Percentiles rank a stretch among this genome's conserved stretches.
phyloP scores from a whole-genome alignment of 1,140 invertebrate species.

The Lepidostoma basale region DNA sequence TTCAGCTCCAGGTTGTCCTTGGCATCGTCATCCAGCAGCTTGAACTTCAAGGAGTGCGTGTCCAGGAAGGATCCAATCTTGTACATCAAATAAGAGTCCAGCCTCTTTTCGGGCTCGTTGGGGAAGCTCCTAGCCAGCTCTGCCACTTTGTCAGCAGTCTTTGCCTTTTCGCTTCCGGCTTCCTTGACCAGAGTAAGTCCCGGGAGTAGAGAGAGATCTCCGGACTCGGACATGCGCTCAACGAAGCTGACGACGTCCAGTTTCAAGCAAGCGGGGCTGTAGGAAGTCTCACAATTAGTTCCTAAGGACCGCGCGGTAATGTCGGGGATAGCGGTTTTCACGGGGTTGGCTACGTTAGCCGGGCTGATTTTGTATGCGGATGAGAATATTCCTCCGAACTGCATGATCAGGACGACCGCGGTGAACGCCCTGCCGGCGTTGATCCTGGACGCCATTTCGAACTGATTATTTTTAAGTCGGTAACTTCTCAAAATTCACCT shows the following conservation, averaged over 20 bases:
- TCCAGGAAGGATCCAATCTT: conserved; percentile 56
- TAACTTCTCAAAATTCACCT: neutral
- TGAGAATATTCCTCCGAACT: conserved; percentile 28
- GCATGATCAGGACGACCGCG: conserved; percentile 16
- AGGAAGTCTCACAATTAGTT: conserved; percentile 33
- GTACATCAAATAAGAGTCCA: conserved; percentile 68
- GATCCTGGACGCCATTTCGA: conserved; percentile 8
- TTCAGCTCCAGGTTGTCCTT: conserved; percentile 54
- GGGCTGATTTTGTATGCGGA: conserved; percentile 20
- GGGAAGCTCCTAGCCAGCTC: conserved; percentile 76
- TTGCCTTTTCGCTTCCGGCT: conserved; percentile 60
- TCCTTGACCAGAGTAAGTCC: conserved; percentile 76
- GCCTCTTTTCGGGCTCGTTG: conserved; percentile 74
- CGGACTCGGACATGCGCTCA: conserved; percentile 66
- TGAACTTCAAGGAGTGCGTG: conserved; percentile 74
- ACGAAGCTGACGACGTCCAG: conserved; percentile 76
- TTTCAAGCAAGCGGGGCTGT: conserved; percentile 76
- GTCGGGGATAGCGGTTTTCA: neutral
- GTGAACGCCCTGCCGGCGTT: conserved; percentile 15
- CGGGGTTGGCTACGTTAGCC: neutral
- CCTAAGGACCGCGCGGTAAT: conserved; percentile 28
- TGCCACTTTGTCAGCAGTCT: conserved; percentile 69
- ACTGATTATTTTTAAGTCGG: neutral
- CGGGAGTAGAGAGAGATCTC: conserved; percentile 60
- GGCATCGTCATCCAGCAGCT: conserved; percentile 69